Base-by-base conservation (phyloP, 2,113 vertebrate genomes). In the Benitochromis conjunctus region DNA sequence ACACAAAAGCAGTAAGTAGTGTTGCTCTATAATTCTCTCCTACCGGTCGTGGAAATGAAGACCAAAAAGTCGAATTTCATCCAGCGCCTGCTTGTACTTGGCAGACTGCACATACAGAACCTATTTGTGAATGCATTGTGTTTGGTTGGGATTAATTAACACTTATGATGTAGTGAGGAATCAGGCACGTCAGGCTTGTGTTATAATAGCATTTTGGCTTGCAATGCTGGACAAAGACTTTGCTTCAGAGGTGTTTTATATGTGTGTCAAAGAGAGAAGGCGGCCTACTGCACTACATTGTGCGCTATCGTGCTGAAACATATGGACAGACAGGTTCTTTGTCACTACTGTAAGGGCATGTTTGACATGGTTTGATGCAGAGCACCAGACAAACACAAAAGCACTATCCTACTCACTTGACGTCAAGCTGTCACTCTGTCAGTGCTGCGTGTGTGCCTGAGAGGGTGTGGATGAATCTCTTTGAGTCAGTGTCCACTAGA, bases 71-170 rank as follows among this genome's bases (percentile, higher is more conserved):
- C 5, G 24, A 91, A 86, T 91, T 89, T 92, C 64, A 85, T 71
- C 74, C 84, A 77, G 90, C 84, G 83, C 88, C 80, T 90, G 84
- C 84, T 92, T 90, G 80, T 79, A 48, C 80, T 92, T 77, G 85
- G 87, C 86, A 80, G 90, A 69, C 62, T 3, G 31, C 48, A 31
- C 82, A 89, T 86, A 79, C 46, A 80, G 76, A 85, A 85, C 5
- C 87, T 82, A 91, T 92, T 92, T 90, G 82, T 86, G 86, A 81
- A 82, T 86, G 88, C 80, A 93, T 93, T 93, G 92, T 94, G 92
- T 93, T 91, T 86, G 84, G 57, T 89, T 86, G 31, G 92, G 92
- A 94, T 93, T 93, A 94, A 93, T 94, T 94, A 96, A 95, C 95
- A 94, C 94, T 92, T 93, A 89, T 83, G 92, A 92, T 92, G 91